Conservation (phyloP, 2,113 vertebrate species). For the Atlantisia rogersi region DNA sequence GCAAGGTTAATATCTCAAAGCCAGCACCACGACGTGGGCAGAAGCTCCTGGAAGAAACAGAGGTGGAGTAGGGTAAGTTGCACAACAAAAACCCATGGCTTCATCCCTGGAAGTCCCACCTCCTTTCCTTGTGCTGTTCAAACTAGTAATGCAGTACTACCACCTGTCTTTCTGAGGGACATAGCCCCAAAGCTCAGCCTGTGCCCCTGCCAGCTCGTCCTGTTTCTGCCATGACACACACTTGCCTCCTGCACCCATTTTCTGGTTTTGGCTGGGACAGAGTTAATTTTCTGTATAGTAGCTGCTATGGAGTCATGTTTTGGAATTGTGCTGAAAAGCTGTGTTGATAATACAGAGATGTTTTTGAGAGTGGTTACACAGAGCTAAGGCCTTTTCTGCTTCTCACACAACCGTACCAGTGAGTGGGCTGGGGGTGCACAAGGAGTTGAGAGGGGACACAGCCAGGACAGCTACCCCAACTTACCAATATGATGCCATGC, state of each 20-base stretch:
- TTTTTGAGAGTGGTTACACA: no score
- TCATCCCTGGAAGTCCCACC: not conserved
- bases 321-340: no score
- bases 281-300: no score
- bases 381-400: no score
- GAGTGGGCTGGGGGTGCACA: no score
- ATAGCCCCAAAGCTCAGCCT: accelerated
- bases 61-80: not conserved
- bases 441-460: no score
- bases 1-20: not conserved
- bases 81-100: not conserved
- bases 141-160: not conserved
- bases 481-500: no score
- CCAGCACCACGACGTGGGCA: accelerated
- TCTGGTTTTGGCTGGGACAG: no score
- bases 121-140: not conserved
- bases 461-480: no score
- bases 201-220: not conserved
- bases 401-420: no score
- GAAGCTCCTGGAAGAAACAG: not conserved
- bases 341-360: no score
- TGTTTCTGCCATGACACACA: not conserved
- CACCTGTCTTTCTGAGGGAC: not conserved
- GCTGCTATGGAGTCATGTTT: no score
- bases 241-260: not conserved